These are phyloP conservation scores for Hestina assimilis DNA, from an alignment of 1,140 invertebrate genomes.

Conservation along the genomic window DNA sequence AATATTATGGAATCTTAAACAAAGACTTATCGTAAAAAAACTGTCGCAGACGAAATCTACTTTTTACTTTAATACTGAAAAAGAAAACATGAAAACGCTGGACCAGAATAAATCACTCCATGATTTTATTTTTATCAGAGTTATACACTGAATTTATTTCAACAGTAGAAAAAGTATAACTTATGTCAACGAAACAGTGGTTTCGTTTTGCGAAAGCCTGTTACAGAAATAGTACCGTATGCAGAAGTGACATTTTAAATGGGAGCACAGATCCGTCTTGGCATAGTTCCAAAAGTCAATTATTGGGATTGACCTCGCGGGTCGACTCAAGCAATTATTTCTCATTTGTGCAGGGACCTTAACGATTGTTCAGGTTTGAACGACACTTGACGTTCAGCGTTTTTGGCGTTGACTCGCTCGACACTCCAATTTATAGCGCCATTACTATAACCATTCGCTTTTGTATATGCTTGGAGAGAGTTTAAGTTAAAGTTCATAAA, in stretches of 20 bases:
- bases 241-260: constrained; percentile 14
- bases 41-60: no score
- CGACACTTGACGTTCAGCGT: constrained; percentile 46
- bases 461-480: not conserved
- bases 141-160: no score
- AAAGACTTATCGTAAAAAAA: no score
- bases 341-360: constrained; percentile 60
- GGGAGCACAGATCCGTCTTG: constrained; percentile 36
- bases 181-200: not conserved
- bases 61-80: no score
- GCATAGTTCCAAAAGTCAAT: constrained; percentile 64
- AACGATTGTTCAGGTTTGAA: constrained; percentile 57
- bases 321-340: constrained; percentile 39
- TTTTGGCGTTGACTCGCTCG: constrained; percentile 44
- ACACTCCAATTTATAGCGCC: constrained; percentile 46
- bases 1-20: no score
- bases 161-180: no score
- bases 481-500: not conserved
- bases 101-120: no score
- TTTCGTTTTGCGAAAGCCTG: not conserved
- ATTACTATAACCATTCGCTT: not conserved
- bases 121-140: no score
- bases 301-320: constrained; percentile 50
- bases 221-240: constrained; percentile 4
- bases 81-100: no score